Conservation (phyloP, 2,797 vertebrate species). For the Lycodopsis pacificus region DNA sequence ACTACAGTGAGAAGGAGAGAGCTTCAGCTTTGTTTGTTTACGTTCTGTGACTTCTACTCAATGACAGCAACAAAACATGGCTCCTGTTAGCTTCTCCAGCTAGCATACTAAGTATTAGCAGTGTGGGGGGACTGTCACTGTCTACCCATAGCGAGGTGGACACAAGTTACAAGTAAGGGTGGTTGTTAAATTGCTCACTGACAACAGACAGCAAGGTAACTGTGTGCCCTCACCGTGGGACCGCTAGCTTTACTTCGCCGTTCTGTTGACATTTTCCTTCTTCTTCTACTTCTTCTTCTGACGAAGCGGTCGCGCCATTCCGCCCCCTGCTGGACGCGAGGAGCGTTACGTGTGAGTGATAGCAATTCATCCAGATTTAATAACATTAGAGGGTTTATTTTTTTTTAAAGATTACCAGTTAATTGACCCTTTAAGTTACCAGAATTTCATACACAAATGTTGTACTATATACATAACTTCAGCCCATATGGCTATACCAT, state of each 20-base stretch:
- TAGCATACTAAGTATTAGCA: not conserved
- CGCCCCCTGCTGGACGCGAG: constrained; percentile 2
- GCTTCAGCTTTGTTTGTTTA: not conserved
- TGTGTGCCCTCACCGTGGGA: not conserved
- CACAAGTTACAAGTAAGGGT: not conserved
- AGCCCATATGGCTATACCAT: too few relatives aligned
- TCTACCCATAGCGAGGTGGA: not conserved
- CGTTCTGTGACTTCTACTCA: constrained; percentile 14
- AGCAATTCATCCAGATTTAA: too few relatives aligned
- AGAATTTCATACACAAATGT: too few relatives aligned
- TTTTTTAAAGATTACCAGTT: too few relatives aligned
- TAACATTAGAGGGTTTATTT: too few relatives aligned
- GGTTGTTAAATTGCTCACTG: not conserved
- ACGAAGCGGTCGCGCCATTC: too few relatives aligned
- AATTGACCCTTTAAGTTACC: too few relatives aligned
- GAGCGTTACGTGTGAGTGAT: too few relatives aligned
- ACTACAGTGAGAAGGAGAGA: too few relatives aligned
- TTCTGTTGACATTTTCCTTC: not conserved
- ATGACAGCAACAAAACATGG: constrained; percentile 15
- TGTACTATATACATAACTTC: too few relatives aligned
- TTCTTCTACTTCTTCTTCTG: not conserved
- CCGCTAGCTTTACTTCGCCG: not conserved
- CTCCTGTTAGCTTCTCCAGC: constrained; percentile 4
- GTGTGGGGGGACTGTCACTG: rapidly evolving
- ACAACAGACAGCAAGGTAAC: not conserved